Percentiles rank a stretch among this genome's conserved stretches.
These are phyloP conservation scores for Andrena trimmerana DNA, from an alignment of 2,888 invertebrate genomes.

Conservation along the genomic window DNA sequence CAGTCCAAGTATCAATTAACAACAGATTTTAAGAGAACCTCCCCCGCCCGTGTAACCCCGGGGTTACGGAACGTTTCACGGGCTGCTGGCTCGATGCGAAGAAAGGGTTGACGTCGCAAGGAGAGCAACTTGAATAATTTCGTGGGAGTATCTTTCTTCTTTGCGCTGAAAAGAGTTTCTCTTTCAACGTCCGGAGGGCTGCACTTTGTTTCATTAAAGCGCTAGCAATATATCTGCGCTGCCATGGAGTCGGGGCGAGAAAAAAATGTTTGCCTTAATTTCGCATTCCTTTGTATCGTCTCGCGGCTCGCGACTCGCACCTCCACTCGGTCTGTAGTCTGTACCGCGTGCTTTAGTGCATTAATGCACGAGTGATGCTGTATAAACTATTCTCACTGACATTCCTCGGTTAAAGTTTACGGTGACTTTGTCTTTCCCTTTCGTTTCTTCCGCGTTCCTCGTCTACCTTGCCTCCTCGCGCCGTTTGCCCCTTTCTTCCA, in stretches of 20 bases:
- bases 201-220: slow-evolving; percentile 68
- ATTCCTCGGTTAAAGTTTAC: slow-evolving; percentile 29
- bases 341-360: slow-evolving; percentile 41
- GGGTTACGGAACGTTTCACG: slow-evolving; percentile 25
- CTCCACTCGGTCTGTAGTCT: slow-evolving; percentile 3
- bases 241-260: slow-evolving; percentile 26
- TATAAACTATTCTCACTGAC: slow-evolving; percentile 44
- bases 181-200: slow-evolving; percentile 30
- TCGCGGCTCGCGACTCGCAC: slow-evolving; percentile 21
- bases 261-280: slow-evolving; percentile 68
- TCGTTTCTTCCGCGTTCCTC: background rate
- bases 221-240: slow-evolving; percentile 53
- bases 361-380: slow-evolving; percentile 46
- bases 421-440: slow-evolving; percentile 20
- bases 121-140: slow-evolving; percentile 53
- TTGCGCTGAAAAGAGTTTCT: slow-evolving; percentile 43
- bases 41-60: background rate
- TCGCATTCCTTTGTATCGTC: slow-evolving; percentile 65
- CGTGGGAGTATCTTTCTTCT: slow-evolving; percentile 34
- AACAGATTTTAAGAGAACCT: slow-evolving; percentile 12
- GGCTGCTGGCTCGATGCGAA: slow-evolving; percentile 10
- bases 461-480: background rate
- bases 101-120: slow-evolving; percentile 6
- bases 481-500: background rate
- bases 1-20: slow-evolving; percentile 29